phyloP scores from a whole-genome alignment of 1,140 invertebrate genomes.

The Philopotamus ludificatus region DNA sequence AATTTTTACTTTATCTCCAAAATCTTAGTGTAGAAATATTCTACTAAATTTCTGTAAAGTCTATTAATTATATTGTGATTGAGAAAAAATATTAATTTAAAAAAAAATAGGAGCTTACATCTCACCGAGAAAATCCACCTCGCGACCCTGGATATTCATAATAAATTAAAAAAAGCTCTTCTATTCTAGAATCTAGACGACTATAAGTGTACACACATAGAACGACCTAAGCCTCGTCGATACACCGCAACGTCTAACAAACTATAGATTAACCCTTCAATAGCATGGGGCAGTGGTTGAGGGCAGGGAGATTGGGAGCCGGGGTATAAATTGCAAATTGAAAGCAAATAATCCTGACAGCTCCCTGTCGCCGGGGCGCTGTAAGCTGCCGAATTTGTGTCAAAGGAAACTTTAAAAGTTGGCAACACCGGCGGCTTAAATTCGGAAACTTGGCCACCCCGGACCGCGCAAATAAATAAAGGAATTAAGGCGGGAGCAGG shows the following conservation, averaged over 20 bases:
- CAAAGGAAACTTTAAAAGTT: slow-evolving; percentile 22
- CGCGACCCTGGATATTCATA: too few relatives aligned
- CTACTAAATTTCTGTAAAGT: too few relatives aligned
- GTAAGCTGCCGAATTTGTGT: slow-evolving; percentile 7
- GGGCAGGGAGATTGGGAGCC: not conserved
- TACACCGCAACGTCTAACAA: not conserved
- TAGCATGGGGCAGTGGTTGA: not conserved
- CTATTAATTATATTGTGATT: too few relatives aligned
- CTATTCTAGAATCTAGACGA: too few relatives aligned
- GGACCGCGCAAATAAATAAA: slow-evolving; percentile 7
- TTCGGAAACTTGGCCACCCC: slow-evolving; percentile 2
- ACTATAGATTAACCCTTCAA: not conserved
- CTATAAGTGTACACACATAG: too few relatives aligned
- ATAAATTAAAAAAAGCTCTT: too few relatives aligned
- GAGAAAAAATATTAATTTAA: too few relatives aligned
- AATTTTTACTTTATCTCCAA: too few relatives aligned
- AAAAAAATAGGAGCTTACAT: too few relatives aligned
- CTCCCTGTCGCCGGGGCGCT: not conserved
- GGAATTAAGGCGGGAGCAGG: not conserved
- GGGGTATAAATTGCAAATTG: slow-evolving; percentile 25
- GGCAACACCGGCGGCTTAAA: not conserved
- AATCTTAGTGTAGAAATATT: too few relatives aligned
- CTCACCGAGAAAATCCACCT: too few relatives aligned
- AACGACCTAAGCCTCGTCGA: too few relatives aligned
- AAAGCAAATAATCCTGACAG: slow-evolving; percentile 24